phyloP scores from a whole-genome alignment of 1,140 invertebrate genomes.

The Drosophila pandora region DNA sequence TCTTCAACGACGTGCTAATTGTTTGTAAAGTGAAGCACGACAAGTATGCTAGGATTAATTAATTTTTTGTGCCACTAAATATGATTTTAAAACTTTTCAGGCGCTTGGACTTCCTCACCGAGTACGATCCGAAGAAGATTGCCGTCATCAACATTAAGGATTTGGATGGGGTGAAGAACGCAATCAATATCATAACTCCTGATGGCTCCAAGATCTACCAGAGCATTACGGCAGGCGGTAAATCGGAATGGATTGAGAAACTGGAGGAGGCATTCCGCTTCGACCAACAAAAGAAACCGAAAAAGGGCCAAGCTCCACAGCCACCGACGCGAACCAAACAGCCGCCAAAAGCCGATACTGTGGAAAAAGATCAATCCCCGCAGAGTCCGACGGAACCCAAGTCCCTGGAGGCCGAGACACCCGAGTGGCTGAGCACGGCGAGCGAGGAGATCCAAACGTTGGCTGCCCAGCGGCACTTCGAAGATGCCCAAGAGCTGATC shows the following conservation, averaged over 20 bases:
- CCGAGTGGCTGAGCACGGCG: constrained; percentile 96
- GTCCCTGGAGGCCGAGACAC: constrained; percentile 86
- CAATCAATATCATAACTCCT: constrained; percentile 97
- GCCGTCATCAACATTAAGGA: constrained; percentile 98
- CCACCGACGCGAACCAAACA: constrained; percentile 86
- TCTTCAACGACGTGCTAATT: constrained; percentile 94
- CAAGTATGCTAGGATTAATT: constrained; percentile 65
- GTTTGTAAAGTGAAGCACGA: constrained; percentile 86
- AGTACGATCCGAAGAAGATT: constrained; percentile 95
- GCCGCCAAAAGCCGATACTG: constrained; percentile 76
- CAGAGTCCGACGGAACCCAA: constrained; percentile 82
- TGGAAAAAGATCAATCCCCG: constrained; percentile 58
- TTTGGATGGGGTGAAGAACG: constrained; percentile 94
- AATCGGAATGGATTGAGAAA: constrained; percentile 97
- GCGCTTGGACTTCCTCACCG: constrained; percentile 94
- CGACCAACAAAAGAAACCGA: constrained; percentile 86
- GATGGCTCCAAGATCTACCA: constrained; percentile 97
- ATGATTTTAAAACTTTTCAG: constrained; percentile 85
- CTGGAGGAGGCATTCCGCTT: constrained; percentile 96
- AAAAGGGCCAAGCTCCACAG: constrained; percentile 84
- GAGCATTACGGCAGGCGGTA: constrained; percentile 92
- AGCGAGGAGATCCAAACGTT: constrained; percentile 98
- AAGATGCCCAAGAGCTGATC: constrained; percentile 95
- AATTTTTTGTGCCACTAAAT: background rate
- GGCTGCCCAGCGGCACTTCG: constrained; percentile 98